A percentile compares a stretch with the other conserved stretches of the same genome.
These are phyloP conservation scores for Pseudococcus jackbeardsleyi DNA, from an alignment of 2,888 invertebrate species.

Conservation along the genomic window DNA sequence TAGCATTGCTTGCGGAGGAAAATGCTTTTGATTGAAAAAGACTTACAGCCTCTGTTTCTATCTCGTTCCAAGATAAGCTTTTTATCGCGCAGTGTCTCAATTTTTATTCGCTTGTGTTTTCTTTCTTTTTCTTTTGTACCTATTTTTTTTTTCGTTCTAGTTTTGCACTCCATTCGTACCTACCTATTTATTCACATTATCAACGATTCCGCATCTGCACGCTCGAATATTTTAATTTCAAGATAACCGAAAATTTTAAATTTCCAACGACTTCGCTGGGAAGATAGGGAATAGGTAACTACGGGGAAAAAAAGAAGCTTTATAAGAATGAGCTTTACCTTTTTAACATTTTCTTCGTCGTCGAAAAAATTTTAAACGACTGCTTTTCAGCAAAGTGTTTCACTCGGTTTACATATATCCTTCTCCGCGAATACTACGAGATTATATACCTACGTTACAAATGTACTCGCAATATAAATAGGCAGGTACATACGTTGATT, in stretches of 20 bases:
- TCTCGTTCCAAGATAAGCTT: slow-evolving; percentile 29
- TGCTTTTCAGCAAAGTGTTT: neutral
- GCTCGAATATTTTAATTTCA: neutral
- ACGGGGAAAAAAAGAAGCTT: neutral
- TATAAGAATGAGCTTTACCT: neutral
- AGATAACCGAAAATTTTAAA: neutral
- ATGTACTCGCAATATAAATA: no score
- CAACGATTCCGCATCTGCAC: neutral
- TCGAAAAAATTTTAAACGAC: neutral
- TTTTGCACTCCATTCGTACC: slow-evolving; percentile 16
- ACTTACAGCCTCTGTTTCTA: neutral
- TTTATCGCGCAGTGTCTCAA: slow-evolving; percentile 38
- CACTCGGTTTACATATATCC: neutral
- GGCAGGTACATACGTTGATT: no score
- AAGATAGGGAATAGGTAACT: neutral
- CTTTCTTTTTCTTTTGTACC: neutral
- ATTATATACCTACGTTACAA: no score
- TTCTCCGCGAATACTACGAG: no score
- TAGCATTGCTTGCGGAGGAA: neutral
- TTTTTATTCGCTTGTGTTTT: slow-evolving; percentile 28
- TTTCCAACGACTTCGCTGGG: neutral
- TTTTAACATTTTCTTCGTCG: neutral
- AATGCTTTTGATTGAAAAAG: slow-evolving; percentile 51
- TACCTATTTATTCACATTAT: slow-evolving; percentile 6
- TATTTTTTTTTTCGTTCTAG: neutral